Evolutionary conservation across 2,888 invertebrate species (phyloP).

Genomic region (Dastarcus helophoroides): DNA sequence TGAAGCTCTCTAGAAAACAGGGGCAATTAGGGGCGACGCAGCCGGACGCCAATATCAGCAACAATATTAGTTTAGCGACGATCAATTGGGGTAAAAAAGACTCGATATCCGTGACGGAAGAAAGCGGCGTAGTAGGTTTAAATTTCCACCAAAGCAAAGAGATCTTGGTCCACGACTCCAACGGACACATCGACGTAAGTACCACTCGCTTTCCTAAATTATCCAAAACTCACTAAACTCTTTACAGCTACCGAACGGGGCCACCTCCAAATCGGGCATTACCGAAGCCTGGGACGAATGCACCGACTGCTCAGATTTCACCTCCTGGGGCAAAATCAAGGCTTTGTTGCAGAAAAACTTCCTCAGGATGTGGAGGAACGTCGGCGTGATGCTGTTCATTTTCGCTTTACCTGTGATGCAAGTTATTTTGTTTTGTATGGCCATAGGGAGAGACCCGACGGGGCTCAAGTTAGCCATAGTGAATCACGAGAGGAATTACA

Average conservation of each 20-base stretch:
- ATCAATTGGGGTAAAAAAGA: conserved; percentile 74
- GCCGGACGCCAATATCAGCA: conserved; percentile 51
- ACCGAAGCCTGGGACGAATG: conserved; percentile 44
- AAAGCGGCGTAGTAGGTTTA: conserved; percentile 75
- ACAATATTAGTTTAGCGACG: conserved; percentile 70
- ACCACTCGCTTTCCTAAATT: background rate
- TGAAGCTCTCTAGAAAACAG: conserved; percentile 76
- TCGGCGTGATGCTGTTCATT: conserved; percentile 87
- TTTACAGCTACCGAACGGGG: conserved; percentile 18
- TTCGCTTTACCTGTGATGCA: conserved; percentile 87
- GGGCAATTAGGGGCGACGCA: conserved; percentile 40
- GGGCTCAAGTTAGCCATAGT: conserved; percentile 71
- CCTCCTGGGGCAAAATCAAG: conserved; percentile 74
- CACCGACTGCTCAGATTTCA: conserved; percentile 48
- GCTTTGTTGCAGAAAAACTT: conserved; percentile 82
- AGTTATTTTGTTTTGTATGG: conserved; percentile 85
- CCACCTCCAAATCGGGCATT: conserved; percentile 21
- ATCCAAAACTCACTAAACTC: too few species aligned
- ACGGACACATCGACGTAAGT: conserved; percentile 52
- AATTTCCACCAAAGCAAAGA: conserved; percentile 89
- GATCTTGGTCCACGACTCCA: conserved; percentile 66
- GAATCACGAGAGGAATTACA: conserved; percentile 48
- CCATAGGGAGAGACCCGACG: conserved; percentile 79
- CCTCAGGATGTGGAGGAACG: conserved; percentile 83
- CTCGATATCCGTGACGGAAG: conserved; percentile 73